Evolutionary conservation across 2,113 vertebrate species (phyloP).

Genomic region (Chroicocephalus ridibundus): DNA sequence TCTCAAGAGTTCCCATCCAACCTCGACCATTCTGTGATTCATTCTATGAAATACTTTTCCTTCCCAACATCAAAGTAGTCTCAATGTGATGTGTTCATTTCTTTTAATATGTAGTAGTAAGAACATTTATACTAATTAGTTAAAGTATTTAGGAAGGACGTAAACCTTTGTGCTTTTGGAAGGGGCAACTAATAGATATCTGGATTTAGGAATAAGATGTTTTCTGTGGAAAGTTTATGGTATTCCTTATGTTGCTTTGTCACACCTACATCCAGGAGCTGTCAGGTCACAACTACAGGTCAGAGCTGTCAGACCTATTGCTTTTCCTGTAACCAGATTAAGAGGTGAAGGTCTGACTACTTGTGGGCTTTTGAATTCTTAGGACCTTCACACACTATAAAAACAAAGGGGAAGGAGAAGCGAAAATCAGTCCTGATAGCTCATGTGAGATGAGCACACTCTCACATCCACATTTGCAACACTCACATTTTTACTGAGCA

Average conservation of each 20-base stretch:
- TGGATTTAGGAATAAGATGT: neutral
- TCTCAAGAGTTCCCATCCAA: too few relatives aligned
- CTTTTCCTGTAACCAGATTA: neutral
- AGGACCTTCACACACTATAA: neutral
- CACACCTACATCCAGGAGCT: neutral
- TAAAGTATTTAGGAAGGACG: neutral
- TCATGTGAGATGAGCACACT: neutral
- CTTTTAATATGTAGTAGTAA: neutral
- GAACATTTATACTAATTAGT: neutral
- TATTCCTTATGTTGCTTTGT: neutral
- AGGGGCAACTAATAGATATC: neutral
- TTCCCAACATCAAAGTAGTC: neutral
- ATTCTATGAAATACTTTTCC: neutral
- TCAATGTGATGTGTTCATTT: neutral
- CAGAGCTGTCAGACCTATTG: neutral
- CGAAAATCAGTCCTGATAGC: neutral
- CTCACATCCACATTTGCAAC: neutral
- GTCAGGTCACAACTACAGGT: neutral
- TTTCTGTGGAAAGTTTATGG: neutral
- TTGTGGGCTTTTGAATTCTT: neutral
- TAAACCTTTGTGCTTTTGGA: neutral
- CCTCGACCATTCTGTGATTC: too few relatives aligned
- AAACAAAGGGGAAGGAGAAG: slow-evolving; percentile 17
- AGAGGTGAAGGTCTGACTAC: neutral
- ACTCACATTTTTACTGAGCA: neutral